Evolutionary conservation across 1,140 invertebrate genomes (phyloP), one percentile per base, ranked within the genome.

Genomic region (Thaumetopoea pityocampa): DNA sequence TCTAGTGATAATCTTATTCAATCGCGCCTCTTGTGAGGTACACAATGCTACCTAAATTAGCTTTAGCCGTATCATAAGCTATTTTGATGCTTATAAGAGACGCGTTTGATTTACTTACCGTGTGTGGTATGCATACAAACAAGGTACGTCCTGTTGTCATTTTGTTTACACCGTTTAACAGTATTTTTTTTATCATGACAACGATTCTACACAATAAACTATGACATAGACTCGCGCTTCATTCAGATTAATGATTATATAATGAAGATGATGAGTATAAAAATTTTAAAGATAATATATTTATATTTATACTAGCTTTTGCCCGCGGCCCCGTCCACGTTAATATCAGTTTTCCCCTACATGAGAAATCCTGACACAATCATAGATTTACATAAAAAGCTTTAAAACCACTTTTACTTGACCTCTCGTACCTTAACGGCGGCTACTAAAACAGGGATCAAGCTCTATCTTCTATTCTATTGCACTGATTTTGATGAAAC

Each of bases 41-140:
- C 61, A 82, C 80, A 84, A 84, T 84, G 80, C 80, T 82, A 84
- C 80, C 71, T 82, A 84, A 84, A 84, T 84, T 84, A 84, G 78
- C 73, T 74, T 68, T 60, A 66, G 67, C 56, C 58, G 63, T 68
- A 66, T 67, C 60, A 57, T 63, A 58, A 58, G 60, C 56, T 55
- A 54, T 54, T 65, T 56, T 52, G 51, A 67, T 49, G 53, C 52
- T 32, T 45, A 37, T 63, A 65, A 48, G 56, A 60, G 36, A 47
- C 45, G 34, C 35, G 19, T 42, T 36, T 11, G 22, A 9, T 10
- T 22, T 18, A 40, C 24, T 40, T 38, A 41, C 49, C 48, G 52
- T 51, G 62, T 62, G 62, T 62, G 62, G 62, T 42, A 59, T 41
- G 40, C 42, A 32, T 51, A 41, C 66, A 63, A 64, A 67, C 58